These are phyloP conservation scores for Scaptomyza hsui DNA, from an alignment of 1,140 invertebrate genomes.

Conservation along the genomic window DNA sequence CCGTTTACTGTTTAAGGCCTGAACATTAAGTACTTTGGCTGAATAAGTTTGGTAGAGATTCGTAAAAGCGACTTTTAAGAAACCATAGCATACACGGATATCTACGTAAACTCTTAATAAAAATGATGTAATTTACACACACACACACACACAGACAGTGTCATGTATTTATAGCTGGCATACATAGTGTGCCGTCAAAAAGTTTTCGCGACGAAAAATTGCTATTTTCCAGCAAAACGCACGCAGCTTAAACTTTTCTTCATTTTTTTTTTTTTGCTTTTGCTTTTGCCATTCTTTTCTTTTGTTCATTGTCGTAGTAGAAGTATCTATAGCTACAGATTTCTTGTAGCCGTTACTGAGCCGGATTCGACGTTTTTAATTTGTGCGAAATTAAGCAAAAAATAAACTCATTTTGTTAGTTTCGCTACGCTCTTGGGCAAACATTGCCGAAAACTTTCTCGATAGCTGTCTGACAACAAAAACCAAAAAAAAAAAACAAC, in stretches of 20 bases:
- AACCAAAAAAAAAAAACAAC: constrained; percentile 29
- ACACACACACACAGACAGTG: neutral
- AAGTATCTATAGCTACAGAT: constrained; percentile 16
- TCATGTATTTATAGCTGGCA: constrained; percentile 56
- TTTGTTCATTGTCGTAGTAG: constrained; percentile 27
- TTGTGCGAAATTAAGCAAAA: constrained; percentile 82
- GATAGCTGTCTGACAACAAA: constrained; percentile 72
- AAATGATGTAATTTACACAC: constrained; percentile 49
- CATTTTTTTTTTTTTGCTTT: constrained; percentile 2
- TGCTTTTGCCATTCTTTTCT: constrained; percentile 30
- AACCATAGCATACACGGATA: constrained; percentile 25
- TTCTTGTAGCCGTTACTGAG: constrained; percentile 42
- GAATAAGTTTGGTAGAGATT: constrained; percentile 23
- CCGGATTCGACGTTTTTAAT: constrained; percentile 71
- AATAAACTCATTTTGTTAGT: constrained; percentile 78
- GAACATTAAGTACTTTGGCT: constrained; percentile 36
- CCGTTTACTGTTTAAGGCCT: constrained; percentile 14
- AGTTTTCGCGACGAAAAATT: constrained; percentile 60
- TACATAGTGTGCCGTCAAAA: constrained; percentile 63
- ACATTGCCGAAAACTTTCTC: constrained; percentile 75
- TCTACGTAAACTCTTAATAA: constrained; percentile 44
- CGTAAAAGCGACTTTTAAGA: constrained; percentile 33
- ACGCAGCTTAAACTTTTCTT: constrained; percentile 32
- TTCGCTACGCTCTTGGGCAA: constrained; percentile 61
- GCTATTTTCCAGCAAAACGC: constrained; percentile 43